Percentiles rank a stretch among this genome's conserved stretches.
Evolutionary conservation across 2,797 vertebrate genomes (phyloP).

Genomic region (Brotula barbata): DNA sequence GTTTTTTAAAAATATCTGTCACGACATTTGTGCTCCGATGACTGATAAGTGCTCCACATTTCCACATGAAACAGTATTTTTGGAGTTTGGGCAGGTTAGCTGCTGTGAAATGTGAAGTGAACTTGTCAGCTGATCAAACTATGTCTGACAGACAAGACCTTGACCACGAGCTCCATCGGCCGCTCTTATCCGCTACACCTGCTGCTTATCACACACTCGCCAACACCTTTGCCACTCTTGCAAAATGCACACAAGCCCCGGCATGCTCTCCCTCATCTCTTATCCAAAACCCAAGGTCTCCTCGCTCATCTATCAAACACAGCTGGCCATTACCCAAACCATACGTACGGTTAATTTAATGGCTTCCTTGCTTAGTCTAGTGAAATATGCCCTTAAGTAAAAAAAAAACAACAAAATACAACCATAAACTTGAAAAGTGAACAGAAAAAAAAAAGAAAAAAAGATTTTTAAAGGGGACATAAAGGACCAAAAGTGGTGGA

Average conservation of each 20-base stretch:
- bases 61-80: no score
- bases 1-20: no score
- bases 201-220: slow-evolving; percentile 60
- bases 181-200: slow-evolving; percentile 67
- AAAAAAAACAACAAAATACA: no score
- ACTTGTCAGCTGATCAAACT: slow-evolving; percentile 71
- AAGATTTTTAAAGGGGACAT: neutral
- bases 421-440: slow-evolving; percentile 1
- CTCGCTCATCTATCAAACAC: slow-evolving; percentile 44
- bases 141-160: slow-evolving; percentile 50
- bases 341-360: slow-evolving; percentile 4
- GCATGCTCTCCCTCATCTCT: slow-evolving; percentile 24
- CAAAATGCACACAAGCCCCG: slow-evolving; percentile 33
- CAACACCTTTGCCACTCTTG: slow-evolving; percentile 24
- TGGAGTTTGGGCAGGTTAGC: neutral
- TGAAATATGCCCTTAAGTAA: neutral
- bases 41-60: no score
- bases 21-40: no score
- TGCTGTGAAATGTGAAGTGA: slow-evolving; percentile 48
- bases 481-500: neutral
- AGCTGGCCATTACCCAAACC: slow-evolving; percentile 31
- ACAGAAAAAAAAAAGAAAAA: neutral
- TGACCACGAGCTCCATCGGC: slow-evolving; percentile 51
- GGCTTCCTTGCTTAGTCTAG: neutral
- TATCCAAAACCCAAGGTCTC: slow-evolving; percentile 66